Conservation (phyloP, 2,797 vertebrate genomes). For the Dipus sagitta region DNA sequence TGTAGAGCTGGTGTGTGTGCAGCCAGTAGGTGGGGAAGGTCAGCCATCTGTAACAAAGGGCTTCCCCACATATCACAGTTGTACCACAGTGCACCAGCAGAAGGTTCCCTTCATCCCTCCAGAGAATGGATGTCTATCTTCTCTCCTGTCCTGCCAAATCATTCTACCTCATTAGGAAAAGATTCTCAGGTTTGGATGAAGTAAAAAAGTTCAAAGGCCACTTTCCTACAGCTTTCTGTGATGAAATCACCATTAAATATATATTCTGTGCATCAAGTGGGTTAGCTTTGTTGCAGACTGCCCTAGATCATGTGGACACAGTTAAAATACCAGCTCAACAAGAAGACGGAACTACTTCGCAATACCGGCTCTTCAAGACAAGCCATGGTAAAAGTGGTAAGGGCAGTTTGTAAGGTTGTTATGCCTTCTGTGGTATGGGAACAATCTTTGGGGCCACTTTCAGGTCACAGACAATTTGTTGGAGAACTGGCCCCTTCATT, state of each 20-base stretch:
- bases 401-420: not conserved
- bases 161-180: not conserved
- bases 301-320: not conserved
- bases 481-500: not conserved
- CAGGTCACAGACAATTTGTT: not conserved
- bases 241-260: not conserved
- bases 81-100: fast-evolving
- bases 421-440: not conserved
- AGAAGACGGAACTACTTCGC: not conserved
- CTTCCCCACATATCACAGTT: not conserved
- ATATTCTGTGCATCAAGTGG: not conserved
- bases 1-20: not conserved
- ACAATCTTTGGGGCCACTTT: not conserved
- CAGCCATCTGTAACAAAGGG: not conserved
- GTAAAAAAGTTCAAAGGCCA: not conserved
- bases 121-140: not conserved
- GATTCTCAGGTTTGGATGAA: not conserved
- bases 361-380: not conserved
- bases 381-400: not conserved
- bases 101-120: too few relatives aligned
- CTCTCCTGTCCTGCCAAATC: not conserved
- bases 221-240: not conserved
- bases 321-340: not conserved
- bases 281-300: not conserved
- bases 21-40: not conserved